phyloP scores from a whole-genome alignment of 2,888 invertebrate species.

The Arctia plantaginis region DNA sequence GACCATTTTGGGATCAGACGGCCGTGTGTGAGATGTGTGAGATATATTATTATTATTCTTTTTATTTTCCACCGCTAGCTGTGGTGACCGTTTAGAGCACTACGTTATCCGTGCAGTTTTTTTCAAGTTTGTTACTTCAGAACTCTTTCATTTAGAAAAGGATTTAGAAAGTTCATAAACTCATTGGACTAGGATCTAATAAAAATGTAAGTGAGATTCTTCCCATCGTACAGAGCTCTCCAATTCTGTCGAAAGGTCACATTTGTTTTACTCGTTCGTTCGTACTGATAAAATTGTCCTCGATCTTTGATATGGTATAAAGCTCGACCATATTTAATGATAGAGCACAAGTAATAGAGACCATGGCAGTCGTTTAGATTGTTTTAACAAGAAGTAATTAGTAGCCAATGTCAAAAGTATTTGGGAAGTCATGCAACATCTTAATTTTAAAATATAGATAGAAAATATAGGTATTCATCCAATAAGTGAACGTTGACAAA shows the following conservation, averaged over 20 bases:
- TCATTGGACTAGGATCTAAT: background rate
- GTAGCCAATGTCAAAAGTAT: constrained; percentile 10
- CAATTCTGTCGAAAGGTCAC: background rate
- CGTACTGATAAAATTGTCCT: background rate
- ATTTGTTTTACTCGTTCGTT: background rate
- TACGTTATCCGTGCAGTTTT: too few relatives aligned
- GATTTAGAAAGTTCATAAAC: too few relatives aligned
- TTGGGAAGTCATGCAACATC: constrained; percentile 3
- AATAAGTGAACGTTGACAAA: background rate
- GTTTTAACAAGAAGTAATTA: constrained; percentile 11
- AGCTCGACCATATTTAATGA: background rate
- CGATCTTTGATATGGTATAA: background rate
- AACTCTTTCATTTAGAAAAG: too few relatives aligned
- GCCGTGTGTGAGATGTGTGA: too few relatives aligned
- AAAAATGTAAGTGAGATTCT: background rate
- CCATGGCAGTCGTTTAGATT: background rate
- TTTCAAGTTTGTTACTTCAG: too few relatives aligned
- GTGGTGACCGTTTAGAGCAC: too few relatives aligned
- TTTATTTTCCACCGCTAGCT: too few relatives aligned
- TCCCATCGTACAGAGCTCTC: background rate
- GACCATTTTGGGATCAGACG: too few relatives aligned
- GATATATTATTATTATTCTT: too few relatives aligned
- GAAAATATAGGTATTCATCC: background rate
- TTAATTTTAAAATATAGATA: background rate
- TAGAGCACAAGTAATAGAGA: background rate